Percentiles rank a stretch among this genome's conserved stretches.
Conservation (phyloP, 2,113 vertebrate genomes). For the Podocnemis expansa region DNA sequence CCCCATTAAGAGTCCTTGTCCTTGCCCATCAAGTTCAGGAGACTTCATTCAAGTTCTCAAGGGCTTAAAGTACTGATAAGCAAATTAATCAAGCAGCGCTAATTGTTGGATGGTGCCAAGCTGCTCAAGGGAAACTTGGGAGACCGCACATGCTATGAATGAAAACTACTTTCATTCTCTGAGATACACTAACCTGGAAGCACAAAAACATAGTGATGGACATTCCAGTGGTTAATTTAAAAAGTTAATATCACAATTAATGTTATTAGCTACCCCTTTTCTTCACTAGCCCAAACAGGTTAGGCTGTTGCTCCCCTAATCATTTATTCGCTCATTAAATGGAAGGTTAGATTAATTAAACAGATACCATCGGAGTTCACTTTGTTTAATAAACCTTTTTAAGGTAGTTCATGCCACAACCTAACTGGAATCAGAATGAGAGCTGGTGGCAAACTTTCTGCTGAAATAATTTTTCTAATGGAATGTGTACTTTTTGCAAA, state of each 20-base stretch:
- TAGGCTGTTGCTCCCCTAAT: background rate
- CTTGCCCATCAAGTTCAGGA: conserved; percentile 15
- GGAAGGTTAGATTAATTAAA: background rate
- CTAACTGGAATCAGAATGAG: background rate
- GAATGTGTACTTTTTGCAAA: background rate
- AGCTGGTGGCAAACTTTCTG: background rate
- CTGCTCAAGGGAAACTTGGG: background rate
- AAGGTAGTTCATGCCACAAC: background rate
- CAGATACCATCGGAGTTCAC: background rate
- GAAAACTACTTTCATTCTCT: conserved; percentile 13
- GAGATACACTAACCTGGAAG: background rate
- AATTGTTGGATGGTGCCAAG: conserved; percentile 34
- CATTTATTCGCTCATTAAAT: background rate
- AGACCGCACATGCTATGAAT: background rate
- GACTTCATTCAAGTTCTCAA: conserved; percentile 20
- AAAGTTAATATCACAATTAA: background rate
- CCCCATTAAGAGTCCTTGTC: conserved; percentile 25
- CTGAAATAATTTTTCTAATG: background rate
- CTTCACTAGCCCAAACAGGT: background rate
- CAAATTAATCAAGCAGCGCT: conserved; percentile 52
- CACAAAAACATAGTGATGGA: background rate
- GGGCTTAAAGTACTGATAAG: background rate
- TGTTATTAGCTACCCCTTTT: background rate
- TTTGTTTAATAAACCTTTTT: background rate
- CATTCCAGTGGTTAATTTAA: background rate